Conservation (phyloP, 2,888 invertebrate genomes). For the Cerceris rybyensis region DNA sequence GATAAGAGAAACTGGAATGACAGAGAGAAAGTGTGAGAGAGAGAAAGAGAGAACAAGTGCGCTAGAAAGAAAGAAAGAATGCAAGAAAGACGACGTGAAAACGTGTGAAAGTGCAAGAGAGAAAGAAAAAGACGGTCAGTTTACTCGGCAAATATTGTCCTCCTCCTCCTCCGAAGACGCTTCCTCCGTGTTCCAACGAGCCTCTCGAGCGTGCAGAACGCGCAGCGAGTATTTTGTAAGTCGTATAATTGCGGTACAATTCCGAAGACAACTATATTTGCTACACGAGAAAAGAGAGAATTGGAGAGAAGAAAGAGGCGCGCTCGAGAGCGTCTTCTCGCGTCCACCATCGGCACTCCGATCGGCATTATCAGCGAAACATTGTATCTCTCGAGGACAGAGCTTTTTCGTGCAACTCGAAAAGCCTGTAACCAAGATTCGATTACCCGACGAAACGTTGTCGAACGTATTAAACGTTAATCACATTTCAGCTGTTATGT, state of each 20-base stretch:
- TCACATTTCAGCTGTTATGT: conserved; percentile 42
- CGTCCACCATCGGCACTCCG: not conserved
- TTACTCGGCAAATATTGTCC: conserved; percentile 57
- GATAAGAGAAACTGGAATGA: conserved; percentile 29
- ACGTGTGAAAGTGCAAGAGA: no score
- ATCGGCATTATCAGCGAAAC: not conserved
- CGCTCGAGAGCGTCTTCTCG: not conserved
- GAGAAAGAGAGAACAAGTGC: no score
- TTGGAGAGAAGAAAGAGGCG: not conserved
- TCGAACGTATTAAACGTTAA: conserved; percentile 31
- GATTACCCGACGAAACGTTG: conserved; percentile 31
- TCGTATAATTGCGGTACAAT: conserved; percentile 14
- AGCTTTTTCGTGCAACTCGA: conserved; percentile 12
- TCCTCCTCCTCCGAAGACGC: conserved; percentile 4
- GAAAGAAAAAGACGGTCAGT: conserved; percentile 26
- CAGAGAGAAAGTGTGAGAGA: no score
- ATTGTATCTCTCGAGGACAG: not conserved
- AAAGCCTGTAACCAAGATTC: conserved; percentile 16
- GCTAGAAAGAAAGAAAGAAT: no score
- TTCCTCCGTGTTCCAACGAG: conserved; percentile 18
- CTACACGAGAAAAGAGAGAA: not conserved
- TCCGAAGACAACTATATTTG: conserved; percentile 5
- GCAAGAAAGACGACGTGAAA: no score
- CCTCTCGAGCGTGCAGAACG: conserved; percentile 2
- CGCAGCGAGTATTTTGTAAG: conserved; percentile 29